Evolutionary conservation across 1,140 invertebrate species (phyloP).

Genomic region (Heterodera schachtii): DNA sequence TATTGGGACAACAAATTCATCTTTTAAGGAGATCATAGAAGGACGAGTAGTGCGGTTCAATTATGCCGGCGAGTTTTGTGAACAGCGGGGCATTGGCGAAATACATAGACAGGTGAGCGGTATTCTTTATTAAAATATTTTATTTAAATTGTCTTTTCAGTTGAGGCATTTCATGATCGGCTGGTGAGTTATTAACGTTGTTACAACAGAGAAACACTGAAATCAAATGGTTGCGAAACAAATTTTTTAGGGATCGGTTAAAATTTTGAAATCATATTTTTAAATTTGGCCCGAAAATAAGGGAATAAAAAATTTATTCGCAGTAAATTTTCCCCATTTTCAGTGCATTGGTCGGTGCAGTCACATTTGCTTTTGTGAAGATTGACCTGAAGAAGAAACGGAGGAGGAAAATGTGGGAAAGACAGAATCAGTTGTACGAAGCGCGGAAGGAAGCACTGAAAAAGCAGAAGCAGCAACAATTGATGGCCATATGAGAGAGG

Average conservation of each 20-base stretch:
- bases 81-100: background rate
- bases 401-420: conserved; percentile 12
- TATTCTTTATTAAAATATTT: background rate
- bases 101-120: background rate
- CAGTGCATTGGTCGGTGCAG: conserved; percentile 7
- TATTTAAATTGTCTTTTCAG: background rate
- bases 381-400: conserved; percentile 13
- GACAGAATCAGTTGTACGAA: background rate
- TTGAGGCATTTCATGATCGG: background rate
- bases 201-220: background rate
- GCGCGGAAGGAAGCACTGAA: background rate
- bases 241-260: background rate
- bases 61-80: conserved; percentile 4
- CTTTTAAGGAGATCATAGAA: conserved; percentile 16
- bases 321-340: background rate
- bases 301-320: background rate
- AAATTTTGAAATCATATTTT: background rate
- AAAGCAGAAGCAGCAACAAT: background rate
- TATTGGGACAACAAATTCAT: background rate
- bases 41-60: conserved; percentile 6
- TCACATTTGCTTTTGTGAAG: conserved; percentile 19
- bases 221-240: background rate
- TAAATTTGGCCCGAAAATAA: no score
- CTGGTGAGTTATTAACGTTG: background rate
- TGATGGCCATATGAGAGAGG: background rate